Conservation (phyloP, 2,888 invertebrate genomes). For the Panzeria rudis region DNA sequence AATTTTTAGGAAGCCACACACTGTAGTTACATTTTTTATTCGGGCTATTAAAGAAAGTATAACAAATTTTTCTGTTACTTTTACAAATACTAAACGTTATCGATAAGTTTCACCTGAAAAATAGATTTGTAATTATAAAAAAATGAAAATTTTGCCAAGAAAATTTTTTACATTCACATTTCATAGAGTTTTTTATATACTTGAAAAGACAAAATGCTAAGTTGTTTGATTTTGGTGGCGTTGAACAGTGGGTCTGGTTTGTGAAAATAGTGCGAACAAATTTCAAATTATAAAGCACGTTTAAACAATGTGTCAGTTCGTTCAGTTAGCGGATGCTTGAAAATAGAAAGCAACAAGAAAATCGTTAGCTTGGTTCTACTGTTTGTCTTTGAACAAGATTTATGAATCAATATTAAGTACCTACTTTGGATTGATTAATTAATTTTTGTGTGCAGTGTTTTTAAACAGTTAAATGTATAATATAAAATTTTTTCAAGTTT, state of each 20-base stretch:
- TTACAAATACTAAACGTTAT: background rate
- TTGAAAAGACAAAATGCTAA: constrained; percentile 65
- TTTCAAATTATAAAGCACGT: background rate
- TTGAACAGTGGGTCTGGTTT: constrained; percentile 58
- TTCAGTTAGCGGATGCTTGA: background rate
- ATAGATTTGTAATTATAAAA: constrained; percentile 25
- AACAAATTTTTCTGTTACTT: background rate
- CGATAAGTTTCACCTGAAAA: constrained; percentile 21
- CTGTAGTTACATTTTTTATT: constrained; percentile 40
- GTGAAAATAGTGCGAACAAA: constrained; percentile 21
- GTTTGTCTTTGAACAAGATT: background rate
- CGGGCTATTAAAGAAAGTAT: constrained; percentile 17
- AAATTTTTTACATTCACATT: constrained; percentile 63
- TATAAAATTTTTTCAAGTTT: too few species aligned
- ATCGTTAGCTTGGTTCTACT: background rate
- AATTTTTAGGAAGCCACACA: constrained; percentile 57
- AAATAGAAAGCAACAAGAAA: background rate
- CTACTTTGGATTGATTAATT: too few species aligned
- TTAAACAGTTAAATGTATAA: too few species aligned
- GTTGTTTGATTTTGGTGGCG: constrained; percentile 68
- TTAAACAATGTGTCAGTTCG: background rate
- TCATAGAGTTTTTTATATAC: constrained; percentile 47
- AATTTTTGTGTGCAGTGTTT: too few species aligned
- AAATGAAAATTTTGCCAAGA: constrained; percentile 31
- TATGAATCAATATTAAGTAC: too few species aligned